Percentiles rank a stretch among this genome's conserved stretches.
Evolutionary conservation across 2,888 invertebrate genomes (phyloP).

Genomic region (Drosophila lacicola): DNA sequence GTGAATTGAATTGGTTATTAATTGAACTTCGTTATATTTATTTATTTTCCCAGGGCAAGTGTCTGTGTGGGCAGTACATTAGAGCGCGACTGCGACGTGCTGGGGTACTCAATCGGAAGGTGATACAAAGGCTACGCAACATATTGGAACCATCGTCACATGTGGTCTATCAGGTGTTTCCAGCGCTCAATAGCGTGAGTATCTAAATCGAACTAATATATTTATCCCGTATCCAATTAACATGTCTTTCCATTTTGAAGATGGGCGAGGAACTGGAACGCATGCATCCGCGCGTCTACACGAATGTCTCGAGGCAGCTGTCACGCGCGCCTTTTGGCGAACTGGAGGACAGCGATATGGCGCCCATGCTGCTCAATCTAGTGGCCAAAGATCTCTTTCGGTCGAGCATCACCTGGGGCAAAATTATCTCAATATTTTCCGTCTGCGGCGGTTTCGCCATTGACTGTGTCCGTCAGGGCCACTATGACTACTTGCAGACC

Average conservation of each 20-base stretch:
- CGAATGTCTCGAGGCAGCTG: slow-evolving; percentile 91
- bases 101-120: slow-evolving; percentile 90
- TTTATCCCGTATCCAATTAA: neutral
- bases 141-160: slow-evolving; percentile 86
- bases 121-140: slow-evolving; percentile 88
- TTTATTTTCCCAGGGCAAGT: slow-evolving; percentile 86
- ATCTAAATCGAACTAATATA: neutral
- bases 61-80: slow-evolving; percentile 92
- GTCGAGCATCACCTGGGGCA: slow-evolving; percentile 91
- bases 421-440: slow-evolving; percentile 92
- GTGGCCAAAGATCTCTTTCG: slow-evolving; percentile 90
- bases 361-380: slow-evolving; percentile 87
- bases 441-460: slow-evolving; percentile 93
- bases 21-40: slow-evolving; percentile 38
- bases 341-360: slow-evolving; percentile 86
- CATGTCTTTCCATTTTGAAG: slow-evolving; percentile 63
- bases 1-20: slow-evolving; percentile 31
- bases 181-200: slow-evolving; percentile 87
- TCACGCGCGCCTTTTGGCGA: slow-evolving; percentile 88
- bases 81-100: slow-evolving; percentile 90
- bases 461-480: slow-evolving; percentile 91
- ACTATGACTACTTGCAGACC: slow-evolving; percentile 91
- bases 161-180: slow-evolving; percentile 88
- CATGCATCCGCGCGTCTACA: slow-evolving; percentile 91
- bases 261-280: slow-evolving; percentile 91